phyloP scores from a whole-genome alignment of 2,113 vertebrate genomes.

The Nettapus auritus region DNA sequence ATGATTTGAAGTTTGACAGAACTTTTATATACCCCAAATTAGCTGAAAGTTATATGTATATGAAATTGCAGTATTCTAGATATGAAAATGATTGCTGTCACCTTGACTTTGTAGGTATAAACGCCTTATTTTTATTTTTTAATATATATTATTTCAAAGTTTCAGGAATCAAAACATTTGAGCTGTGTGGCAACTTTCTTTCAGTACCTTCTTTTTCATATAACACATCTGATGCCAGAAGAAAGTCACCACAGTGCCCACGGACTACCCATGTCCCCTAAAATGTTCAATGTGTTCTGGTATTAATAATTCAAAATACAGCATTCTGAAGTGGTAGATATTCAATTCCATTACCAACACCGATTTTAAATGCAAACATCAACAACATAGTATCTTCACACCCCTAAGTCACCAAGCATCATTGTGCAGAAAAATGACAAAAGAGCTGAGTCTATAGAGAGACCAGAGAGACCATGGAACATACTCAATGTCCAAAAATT shows the following conservation, averaged over 20 bases:
- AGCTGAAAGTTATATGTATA: neutral
- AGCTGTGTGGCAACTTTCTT: neutral
- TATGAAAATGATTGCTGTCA: neutral
- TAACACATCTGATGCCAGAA: neutral
- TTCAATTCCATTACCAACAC: neutral
- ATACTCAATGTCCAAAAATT: neutral
- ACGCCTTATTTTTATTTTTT: too few species aligned
- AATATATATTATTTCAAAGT: neutral
- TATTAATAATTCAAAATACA: neutral
- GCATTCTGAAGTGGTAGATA: neutral
- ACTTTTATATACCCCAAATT: neutral
- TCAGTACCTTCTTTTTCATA: neutral
- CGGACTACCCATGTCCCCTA: neutral
- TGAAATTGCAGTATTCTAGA: neutral
- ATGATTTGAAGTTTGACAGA: neutral
- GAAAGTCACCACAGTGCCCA: neutral
- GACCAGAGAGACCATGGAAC: neutral
- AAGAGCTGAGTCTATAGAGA: neutral
- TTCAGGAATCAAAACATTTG: neutral
- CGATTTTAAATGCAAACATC: neutral
- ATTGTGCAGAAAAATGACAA: neutral
- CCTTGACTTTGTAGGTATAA: neutral
- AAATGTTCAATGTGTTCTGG: neutral
- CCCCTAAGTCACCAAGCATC: neutral
- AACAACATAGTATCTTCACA: neutral